These are phyloP conservation scores for Salvelinus alpinus DNA, from an alignment of 2,113 vertebrate genomes.

Conservation along the genomic window DNA sequence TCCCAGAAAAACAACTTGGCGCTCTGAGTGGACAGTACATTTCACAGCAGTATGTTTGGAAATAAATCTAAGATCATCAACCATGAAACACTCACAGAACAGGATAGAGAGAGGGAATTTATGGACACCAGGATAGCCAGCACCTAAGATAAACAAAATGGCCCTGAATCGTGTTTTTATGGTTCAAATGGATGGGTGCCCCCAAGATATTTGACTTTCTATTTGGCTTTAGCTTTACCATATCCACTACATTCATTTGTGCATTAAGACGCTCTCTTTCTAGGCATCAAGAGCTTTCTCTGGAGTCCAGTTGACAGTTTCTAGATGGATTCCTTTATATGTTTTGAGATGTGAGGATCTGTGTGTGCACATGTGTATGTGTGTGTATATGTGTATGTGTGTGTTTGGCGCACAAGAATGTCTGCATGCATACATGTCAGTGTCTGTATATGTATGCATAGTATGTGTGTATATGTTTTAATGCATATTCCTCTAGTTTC, in stretches of 20 bases:
- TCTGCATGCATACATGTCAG: background rate
- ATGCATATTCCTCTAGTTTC: background rate
- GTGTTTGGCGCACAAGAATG: background rate
- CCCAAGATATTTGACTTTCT: constrained; percentile 67
- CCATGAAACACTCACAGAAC: constrained; percentile 69
- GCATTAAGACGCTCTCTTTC: constrained; percentile 66
- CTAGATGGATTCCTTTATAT: background rate
- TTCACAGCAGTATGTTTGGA: constrained; percentile 74
- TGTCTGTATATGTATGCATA: background rate
- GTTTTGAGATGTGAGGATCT: background rate
- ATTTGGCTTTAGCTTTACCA: constrained; percentile 65
- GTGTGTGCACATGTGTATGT: background rate
- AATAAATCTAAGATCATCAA: constrained; percentile 78
- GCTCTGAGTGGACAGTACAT: constrained; percentile 68
- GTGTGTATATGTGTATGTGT: background rate
- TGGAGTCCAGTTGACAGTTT: background rate
- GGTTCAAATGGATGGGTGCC: constrained; percentile 63
- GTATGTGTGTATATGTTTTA: background rate
- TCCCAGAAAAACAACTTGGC: constrained; percentile 69
- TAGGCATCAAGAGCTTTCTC: background rate
- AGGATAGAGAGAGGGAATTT: constrained; percentile 60
- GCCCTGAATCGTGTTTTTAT: constrained; percentile 66
- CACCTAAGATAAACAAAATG: constrained; percentile 63
- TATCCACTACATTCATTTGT: constrained; percentile 67
- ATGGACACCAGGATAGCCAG: constrained; percentile 57